These are phyloP conservation scores for Brachypalpus laphriformis DNA, from an alignment of 2,888 invertebrate genomes.

Conservation along the genomic window DNA sequence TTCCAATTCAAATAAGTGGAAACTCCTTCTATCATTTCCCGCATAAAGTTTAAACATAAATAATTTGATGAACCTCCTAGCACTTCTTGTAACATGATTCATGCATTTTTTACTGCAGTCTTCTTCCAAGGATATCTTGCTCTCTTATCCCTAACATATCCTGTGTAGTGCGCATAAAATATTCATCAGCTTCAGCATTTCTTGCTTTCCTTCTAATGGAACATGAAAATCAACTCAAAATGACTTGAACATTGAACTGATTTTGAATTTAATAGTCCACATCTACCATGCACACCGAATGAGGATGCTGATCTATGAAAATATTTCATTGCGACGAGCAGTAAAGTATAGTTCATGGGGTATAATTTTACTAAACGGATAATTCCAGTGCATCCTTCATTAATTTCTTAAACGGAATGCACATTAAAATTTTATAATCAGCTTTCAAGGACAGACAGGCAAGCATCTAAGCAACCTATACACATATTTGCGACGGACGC, in stretches of 20 bases:
- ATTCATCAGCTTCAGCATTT: slow-evolving; percentile 24
- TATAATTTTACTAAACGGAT: slow-evolving; percentile 24
- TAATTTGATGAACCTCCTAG: not conserved
- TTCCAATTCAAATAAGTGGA: not conserved
- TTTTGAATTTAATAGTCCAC: slow-evolving; percentile 31
- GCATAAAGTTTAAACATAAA: not conserved
- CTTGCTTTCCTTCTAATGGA: not conserved
- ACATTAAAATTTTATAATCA: slow-evolving; percentile 41
- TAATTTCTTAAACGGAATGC: slow-evolving; percentile 37
- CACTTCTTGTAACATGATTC: not conserved
- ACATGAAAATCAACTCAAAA: slow-evolving; percentile 20
- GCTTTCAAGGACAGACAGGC: slow-evolving; percentile 19
- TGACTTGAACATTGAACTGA: slow-evolving; percentile 39
- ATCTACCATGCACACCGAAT: not conserved
- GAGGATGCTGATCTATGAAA: slow-evolving; percentile 2
- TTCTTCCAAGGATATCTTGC: slow-evolving; percentile 7
- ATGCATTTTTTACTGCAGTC: slow-evolving; percentile 10
- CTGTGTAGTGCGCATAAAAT: slow-evolving; percentile 20
- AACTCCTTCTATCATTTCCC: not conserved
- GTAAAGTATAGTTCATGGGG: not conserved
- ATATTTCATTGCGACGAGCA: not conserved
- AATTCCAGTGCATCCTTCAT: slow-evolving; percentile 29
- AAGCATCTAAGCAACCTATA: not conserved
- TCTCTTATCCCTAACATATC: not conserved
- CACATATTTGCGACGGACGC: not conserved